These are phyloP conservation scores for Siniperca obscura DNA, from an alignment of 2,797 vertebrate genomes.

Conservation along the genomic window DNA sequence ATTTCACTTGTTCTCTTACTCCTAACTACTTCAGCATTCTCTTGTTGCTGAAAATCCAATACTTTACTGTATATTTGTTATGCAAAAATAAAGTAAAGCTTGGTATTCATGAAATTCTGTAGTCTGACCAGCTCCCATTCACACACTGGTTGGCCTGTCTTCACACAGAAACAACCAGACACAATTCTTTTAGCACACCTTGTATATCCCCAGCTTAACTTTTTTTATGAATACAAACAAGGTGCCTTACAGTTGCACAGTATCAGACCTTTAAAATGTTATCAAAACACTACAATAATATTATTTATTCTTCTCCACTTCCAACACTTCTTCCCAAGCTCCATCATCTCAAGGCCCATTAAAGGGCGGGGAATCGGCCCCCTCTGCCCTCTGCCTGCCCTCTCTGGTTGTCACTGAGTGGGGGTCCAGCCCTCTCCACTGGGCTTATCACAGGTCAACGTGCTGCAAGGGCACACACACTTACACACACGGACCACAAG, in stretches of 20 bases:
- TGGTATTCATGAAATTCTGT: slow-evolving; percentile 7
- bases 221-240: not conserved
- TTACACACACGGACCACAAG: slow-evolving; percentile 43
- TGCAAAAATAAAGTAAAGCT: not conserved
- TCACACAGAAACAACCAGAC: slow-evolving; percentile 73
- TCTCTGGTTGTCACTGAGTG: slow-evolving; percentile 66
- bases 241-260: slow-evolving; percentile 81
- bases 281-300: slow-evolving; percentile 32
- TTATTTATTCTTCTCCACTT: slow-evolving; percentile 30
- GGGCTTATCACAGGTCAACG: slow-evolving; percentile 92
- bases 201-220: not conserved
- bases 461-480: slow-evolving; percentile 82
- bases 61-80: not conserved
- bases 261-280: slow-evolving; percentile 62
- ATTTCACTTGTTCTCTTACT: not conserved
- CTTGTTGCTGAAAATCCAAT: not conserved
- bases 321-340: slow-evolving; percentile 5
- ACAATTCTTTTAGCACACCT: not conserved
- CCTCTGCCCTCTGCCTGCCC: slow-evolving; percentile 74
- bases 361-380: slow-evolving; percentile 84
- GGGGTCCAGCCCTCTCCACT: slow-evolving; percentile 71
- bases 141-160: slow-evolving; percentile 85
- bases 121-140: slow-evolving; percentile 78
- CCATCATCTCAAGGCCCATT: slow-evolving; percentile 42
- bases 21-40: not conserved